These are phyloP conservation scores for Sinohyriopsis cumingii DNA, from an alignment of 2,888 invertebrate species.

Conservation along the genomic window DNA sequence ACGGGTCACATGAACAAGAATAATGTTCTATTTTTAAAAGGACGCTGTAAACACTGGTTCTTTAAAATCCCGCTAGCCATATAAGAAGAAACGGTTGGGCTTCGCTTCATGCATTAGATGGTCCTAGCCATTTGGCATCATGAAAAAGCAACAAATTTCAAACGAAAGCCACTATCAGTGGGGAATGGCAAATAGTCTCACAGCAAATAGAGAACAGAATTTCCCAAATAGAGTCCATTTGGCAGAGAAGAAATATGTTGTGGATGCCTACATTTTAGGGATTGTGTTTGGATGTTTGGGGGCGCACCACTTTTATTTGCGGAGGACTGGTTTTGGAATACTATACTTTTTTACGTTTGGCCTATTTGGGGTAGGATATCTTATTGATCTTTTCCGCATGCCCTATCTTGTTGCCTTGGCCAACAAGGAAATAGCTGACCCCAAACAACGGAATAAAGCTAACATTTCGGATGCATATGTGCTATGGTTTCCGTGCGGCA, in stretches of 20 bases:
- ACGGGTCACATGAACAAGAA: no score
- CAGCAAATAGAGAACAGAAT: no score
- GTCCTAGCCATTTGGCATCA: no score
- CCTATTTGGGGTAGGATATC: constrained; percentile 44
- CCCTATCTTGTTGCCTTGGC: constrained; percentile 42
- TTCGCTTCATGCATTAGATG: no score
- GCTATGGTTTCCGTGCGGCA: constrained; percentile 44
- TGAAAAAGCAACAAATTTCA: no score
- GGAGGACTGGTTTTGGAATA: constrained; percentile 38
- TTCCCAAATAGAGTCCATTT: no score
- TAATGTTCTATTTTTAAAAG: no score
- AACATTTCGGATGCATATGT: constrained; percentile 38
- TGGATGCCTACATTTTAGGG: constrained; percentile 37
- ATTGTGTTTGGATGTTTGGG: constrained; percentile 33
- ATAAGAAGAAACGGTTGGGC: no score
- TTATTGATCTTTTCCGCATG: constrained; percentile 47
- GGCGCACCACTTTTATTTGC: constrained; percentile 34
- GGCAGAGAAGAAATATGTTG: constrained; percentile 17
- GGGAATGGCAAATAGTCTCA: no score
- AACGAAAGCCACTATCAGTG: no score
- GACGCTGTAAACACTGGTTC: no score
- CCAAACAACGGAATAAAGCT: constrained; percentile 18
- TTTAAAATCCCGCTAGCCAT: no score
- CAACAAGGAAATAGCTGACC: constrained; percentile 23
- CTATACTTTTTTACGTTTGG: constrained; percentile 51